These are phyloP conservation scores for Corythaixoides concolor DNA, from an alignment of 2,113 vertebrate genomes.

Conservation along the genomic window DNA sequence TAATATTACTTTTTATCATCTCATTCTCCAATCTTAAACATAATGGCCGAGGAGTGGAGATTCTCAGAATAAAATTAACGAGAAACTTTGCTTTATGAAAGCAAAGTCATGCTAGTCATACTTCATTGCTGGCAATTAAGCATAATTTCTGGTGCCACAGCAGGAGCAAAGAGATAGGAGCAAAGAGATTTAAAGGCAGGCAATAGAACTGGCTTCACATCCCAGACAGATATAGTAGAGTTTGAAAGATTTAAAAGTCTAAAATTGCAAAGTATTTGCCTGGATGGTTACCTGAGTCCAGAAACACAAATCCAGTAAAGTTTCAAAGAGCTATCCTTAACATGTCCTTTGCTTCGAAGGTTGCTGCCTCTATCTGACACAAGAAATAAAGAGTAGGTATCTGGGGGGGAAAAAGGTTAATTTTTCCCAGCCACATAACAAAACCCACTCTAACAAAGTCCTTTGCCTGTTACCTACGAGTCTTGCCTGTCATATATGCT, in stretches of 20 bases:
- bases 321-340: neutral
- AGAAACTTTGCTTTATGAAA: neutral
- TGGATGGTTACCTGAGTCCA: neutral
- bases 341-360: neutral
- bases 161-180: neutral
- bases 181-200: neutral
- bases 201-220: neutral
- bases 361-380: neutral
- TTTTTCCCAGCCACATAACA: neutral
- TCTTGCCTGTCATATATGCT: neutral
- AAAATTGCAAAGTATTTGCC: neutral
- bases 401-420: neutral
- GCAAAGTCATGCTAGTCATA: neutral
- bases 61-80: conserved; percentile 9
- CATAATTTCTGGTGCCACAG: neutral
- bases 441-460: neutral
- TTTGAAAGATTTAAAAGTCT: neutral
- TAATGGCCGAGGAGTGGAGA: neutral
- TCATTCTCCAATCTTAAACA: neutral
- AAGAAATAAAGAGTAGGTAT: neutral
- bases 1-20: neutral
- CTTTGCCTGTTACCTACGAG: neutral
- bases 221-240: neutral
- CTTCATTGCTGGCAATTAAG: neutral
- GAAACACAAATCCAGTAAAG: neutral